Conservation (phyloP, 64 coral and sea anemone species). For the Montipora capricornis region DNA sequence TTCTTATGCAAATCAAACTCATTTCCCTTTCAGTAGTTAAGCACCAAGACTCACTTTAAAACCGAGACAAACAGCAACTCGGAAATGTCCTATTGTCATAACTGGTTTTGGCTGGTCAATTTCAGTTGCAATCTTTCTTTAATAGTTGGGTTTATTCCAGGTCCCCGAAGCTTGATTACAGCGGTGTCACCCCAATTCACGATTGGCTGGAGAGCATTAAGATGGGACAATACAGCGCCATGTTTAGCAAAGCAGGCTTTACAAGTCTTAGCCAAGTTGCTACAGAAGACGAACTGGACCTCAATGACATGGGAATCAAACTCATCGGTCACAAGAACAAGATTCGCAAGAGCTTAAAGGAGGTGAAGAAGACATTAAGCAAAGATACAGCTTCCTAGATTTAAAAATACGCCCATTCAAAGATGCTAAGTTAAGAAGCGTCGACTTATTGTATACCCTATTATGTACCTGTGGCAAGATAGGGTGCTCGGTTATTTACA, state of each 20-base stretch:
- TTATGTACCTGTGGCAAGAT: no score
- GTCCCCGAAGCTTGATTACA: constrained; percentile 74
- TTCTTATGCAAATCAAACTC: no score
- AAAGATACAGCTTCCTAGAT: constrained; percentile 17
- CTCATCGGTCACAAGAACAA: constrained; percentile 95
- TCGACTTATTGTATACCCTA: neutral
- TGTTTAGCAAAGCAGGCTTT: constrained; percentile 79
- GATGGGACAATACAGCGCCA: constrained; percentile 84
- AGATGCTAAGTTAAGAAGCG: neutral
- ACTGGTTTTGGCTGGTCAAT: neutral
- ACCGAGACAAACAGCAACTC: no score
- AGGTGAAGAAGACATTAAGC: constrained; percentile 64
- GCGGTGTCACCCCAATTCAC: constrained; percentile 55
- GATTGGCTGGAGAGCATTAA: constrained; percentile 95
- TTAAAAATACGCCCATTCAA: neutral
- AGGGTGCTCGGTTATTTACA: no score
- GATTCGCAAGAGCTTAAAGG: constrained; percentile 84
- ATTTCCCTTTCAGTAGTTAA: no score
- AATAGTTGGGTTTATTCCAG: neutral
- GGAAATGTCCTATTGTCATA: no score
- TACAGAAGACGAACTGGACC: constrained; percentile 72
- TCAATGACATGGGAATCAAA: constrained; percentile 82
- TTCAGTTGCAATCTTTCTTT: neutral
- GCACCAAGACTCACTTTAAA: no score
- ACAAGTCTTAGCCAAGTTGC: constrained; percentile 62